These are phyloP conservation scores for Glossosoma conforme DNA, from an alignment of 1,140 invertebrate species.

Conservation along the genomic window DNA sequence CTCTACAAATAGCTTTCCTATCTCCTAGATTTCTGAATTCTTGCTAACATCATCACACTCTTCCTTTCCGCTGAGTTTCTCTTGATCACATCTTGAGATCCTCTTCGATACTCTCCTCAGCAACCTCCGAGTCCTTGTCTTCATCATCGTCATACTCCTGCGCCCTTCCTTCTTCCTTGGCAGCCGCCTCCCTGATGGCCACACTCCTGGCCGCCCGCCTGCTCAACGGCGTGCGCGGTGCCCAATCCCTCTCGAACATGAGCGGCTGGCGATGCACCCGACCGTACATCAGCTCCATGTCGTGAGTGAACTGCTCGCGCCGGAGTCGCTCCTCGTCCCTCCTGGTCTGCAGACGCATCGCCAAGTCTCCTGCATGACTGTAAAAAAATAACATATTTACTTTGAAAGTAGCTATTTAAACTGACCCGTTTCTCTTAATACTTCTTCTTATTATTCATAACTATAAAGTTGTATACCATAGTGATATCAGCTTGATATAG, in stretches of 20 bases:
- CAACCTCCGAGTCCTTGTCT: conserved; percentile 31
- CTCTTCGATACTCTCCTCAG: conserved; percentile 25
- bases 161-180: conserved; percentile 14
- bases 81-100: conserved; percentile 2
- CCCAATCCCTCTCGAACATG: conserved; percentile 65
- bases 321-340: conserved; percentile 61
- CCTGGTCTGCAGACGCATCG: conserved; percentile 57
- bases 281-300: conserved; percentile 67
- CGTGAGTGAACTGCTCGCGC: conserved; percentile 59
- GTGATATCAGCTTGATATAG: no score
- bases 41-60: neutral
- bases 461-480: no score
- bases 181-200: neutral
- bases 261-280: conserved; percentile 64
- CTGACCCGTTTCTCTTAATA: no score
- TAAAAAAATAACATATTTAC: conserved; percentile 25
- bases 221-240: conserved; percentile 40
- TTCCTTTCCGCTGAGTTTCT: conserved; percentile 3
- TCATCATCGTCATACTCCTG: conserved; percentile 35
- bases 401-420: no score
- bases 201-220: neutral
- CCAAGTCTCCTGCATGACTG: conserved; percentile 63
- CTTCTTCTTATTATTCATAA: no score
- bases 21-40: no score
- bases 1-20: no score